phyloP scores from a whole-genome alignment of 2,797 vertebrate genomes.

The Schizothorax lantsangensis region DNA sequence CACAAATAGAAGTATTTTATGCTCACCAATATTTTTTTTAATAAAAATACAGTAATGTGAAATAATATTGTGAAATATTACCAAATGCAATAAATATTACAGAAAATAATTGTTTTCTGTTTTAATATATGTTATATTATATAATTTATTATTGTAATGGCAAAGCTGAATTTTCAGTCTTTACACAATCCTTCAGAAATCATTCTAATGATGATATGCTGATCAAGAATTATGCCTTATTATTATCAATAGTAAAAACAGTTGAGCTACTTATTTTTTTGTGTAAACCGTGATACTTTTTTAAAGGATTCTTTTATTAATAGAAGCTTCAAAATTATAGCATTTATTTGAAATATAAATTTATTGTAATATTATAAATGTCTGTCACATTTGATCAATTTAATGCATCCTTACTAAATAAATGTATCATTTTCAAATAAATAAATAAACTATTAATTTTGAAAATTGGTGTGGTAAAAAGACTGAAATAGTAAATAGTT shows the following conservation, averaged over 20 bases:
- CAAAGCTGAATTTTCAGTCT: background rate
- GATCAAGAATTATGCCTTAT: background rate
- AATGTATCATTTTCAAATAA: background rate
- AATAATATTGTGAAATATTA: background rate
- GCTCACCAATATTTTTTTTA: too few species aligned
- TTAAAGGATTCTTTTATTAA: background rate
- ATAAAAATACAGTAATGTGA: too few species aligned
- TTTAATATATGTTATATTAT: background rate
- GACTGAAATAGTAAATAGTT: too few species aligned
- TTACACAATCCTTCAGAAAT: background rate
- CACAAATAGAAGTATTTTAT: too few species aligned
- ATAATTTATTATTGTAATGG: background rate
- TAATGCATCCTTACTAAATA: background rate
- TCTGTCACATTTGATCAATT: background rate
- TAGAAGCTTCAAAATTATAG: background rate
- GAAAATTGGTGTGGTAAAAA: too few species aligned
- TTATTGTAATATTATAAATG: background rate
- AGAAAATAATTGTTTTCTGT: background rate
- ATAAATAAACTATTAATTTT: background rate
- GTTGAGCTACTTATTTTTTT: background rate
- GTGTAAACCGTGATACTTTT: background rate
- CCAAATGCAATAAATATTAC: background rate
- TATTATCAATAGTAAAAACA: background rate
- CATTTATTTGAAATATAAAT: background rate
- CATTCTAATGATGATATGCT: background rate